Conservation (phyloP, 2,113 vertebrate genomes). For the Xiphophorus couchianus region DNA sequence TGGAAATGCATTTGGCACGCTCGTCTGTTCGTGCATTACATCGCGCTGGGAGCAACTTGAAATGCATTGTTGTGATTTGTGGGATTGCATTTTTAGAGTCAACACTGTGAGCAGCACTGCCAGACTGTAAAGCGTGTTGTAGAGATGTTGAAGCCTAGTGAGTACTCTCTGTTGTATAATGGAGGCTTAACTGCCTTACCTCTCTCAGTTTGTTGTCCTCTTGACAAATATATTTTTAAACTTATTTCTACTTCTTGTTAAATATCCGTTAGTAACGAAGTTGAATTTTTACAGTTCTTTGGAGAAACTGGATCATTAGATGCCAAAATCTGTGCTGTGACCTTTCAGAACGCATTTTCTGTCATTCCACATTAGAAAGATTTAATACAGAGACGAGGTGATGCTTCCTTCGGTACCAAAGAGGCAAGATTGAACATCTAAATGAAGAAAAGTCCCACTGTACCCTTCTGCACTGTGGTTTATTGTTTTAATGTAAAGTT, state of each 20-base stretch:
- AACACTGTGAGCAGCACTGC: slow-evolving; percentile 59
- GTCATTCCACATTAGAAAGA: slow-evolving; percentile 30
- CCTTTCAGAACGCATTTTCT: slow-evolving; percentile 35
- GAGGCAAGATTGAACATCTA: slow-evolving; percentile 33
- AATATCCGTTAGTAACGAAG: neutral
- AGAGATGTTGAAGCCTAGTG: slow-evolving; percentile 38
- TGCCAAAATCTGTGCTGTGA: slow-evolving; percentile 30
- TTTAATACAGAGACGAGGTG: slow-evolving; percentile 13
- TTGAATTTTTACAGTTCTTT: slow-evolving; percentile 3
- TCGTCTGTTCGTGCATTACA: slow-evolving; percentile 50
- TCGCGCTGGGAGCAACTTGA: slow-evolving; percentile 46
- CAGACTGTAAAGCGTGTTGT: slow-evolving; percentile 35
- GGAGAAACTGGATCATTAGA: slow-evolving; percentile 9
- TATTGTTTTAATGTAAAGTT: slow-evolving; percentile 32
- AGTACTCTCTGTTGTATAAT: slow-evolving; percentile 29
- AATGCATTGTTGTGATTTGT: slow-evolving; percentile 56
- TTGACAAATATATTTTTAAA: neutral
- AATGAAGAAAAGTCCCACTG: slow-evolving; percentile 19
- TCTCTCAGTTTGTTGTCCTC: slow-evolving; percentile 2
- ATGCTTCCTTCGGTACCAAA: slow-evolving; percentile 24
- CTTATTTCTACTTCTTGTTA: slow-evolving; percentile 8
- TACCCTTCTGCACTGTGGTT: slow-evolving; percentile 30
- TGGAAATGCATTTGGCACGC: slow-evolving; percentile 60
- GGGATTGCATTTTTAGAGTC: slow-evolving; percentile 43
- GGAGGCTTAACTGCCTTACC: slow-evolving; percentile 15